Conservation (phyloP, 2,113 vertebrate genomes). For the Spilogale gracilis region DNA sequence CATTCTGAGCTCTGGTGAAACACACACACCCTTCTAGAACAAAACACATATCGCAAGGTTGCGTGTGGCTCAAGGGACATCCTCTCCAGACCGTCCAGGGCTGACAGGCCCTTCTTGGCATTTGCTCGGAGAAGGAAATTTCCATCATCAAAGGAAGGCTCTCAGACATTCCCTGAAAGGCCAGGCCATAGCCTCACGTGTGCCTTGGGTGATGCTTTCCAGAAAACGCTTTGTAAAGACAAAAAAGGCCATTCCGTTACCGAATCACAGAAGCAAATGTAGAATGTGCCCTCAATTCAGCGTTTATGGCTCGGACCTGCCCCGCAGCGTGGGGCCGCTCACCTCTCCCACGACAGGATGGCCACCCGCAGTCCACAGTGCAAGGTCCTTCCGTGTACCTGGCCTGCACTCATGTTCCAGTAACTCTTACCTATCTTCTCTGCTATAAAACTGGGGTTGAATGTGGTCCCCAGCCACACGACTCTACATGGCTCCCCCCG, state of each 20-base stretch:
- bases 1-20: constrained; percentile 39
- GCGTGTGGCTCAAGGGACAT: background rate
- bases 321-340: fast-evolving
- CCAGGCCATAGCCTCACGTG: background rate
- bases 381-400: background rate
- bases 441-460: background rate
- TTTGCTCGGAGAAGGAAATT: background rate
- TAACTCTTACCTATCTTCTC: background rate
- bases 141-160: background rate
- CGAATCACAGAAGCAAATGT: background rate
- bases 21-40: constrained; percentile 15
- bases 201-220: background rate
- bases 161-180: background rate
- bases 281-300: background rate
- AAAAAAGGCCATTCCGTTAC: background rate
- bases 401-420: background rate
- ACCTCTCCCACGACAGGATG: background rate
- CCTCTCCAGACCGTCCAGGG: background rate
- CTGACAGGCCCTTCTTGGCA: background rate
- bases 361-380: background rate
- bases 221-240: background rate
- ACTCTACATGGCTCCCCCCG: background rate
- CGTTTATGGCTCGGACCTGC: background rate
- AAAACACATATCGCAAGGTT: background rate
- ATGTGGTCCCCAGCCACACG: background rate